A percentile compares a stretch with the other conserved stretches of the same genome.
These are phyloP conservation scores for Venusia cambrica DNA, from an alignment of 2,888 invertebrate species.

Conservation along the genomic window DNA sequence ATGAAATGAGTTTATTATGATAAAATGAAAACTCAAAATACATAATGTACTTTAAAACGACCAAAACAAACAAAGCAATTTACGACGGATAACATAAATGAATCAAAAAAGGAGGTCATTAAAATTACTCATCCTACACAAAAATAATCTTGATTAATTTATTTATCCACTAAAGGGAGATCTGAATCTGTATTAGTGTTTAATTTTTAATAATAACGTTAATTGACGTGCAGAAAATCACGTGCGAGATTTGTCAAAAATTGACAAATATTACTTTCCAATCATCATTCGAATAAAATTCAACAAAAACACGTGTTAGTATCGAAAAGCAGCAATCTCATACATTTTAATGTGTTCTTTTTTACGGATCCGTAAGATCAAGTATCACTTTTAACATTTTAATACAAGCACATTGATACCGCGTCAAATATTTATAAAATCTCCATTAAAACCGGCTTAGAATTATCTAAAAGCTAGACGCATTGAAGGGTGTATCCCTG, in stretches of 20 bases:
- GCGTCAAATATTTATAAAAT: constrained; percentile 10
- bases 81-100: constrained; percentile 35
- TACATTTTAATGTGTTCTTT: constrained; percentile 21
- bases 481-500: constrained; percentile 24
- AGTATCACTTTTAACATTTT: constrained; percentile 21
- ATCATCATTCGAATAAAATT: constrained; percentile 9
- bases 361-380: constrained; percentile 7
- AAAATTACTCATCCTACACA: constrained; percentile 38
- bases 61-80: constrained; percentile 41
- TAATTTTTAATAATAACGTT: constrained; percentile 13
- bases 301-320: constrained; percentile 22
- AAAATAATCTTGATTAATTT: constrained; percentile 37
- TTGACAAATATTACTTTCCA: constrained; percentile 2
- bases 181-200: constrained; percentile 31
- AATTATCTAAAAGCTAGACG: constrained; percentile 13
- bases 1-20: constrained; percentile 36
- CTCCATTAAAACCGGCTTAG: constrained; percentile 15
- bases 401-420: constrained; percentile 15
- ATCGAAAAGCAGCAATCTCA: constrained; percentile 24
- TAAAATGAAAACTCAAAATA: constrained; percentile 29
- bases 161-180: constrained; percentile 33
- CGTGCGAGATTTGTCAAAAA: constrained; percentile 15
- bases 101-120: constrained; percentile 39
- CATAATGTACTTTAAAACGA: constrained; percentile 16
- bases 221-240: constrained; percentile 15